phyloP scores from a whole-genome alignment of 2,113 vertebrate genomes.

The Chionodraco myersi region DNA sequence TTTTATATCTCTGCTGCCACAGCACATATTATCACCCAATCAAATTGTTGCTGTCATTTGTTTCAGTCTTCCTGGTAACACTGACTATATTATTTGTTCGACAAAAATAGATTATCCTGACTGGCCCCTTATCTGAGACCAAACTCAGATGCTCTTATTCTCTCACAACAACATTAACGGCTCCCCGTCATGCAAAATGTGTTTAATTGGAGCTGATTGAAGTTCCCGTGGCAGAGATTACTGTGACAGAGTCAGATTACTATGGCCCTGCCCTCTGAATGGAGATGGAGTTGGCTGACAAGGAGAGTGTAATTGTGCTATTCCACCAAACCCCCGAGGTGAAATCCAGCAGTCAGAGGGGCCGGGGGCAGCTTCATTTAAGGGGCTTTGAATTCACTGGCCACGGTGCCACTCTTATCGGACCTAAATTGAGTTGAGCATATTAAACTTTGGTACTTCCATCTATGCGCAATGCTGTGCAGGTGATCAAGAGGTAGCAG shows the following conservation, averaged over 20 bases:
- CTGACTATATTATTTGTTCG: constrained; percentile 4
- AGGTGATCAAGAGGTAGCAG: constrained; percentile 30
- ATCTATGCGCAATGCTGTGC: neutral
- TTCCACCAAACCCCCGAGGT: constrained; percentile 62
- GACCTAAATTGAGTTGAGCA: constrained; percentile 35
- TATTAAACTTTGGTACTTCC: constrained; percentile 18
- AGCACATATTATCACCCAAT: too few species aligned
- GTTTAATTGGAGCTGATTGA: constrained; percentile 65
- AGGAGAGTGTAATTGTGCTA: constrained; percentile 63
- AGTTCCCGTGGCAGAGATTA: constrained; percentile 57
- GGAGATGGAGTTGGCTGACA: constrained; percentile 58
- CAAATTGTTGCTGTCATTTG: neutral
- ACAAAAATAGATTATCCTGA: constrained; percentile 1
- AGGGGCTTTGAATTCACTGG: constrained; percentile 23
- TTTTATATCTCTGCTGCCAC: too few species aligned
- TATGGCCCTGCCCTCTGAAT: constrained; percentile 36
- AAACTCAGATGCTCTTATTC: constrained; percentile 15
- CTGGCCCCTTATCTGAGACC: constrained; percentile 22
- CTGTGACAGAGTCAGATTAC: constrained; percentile 60
- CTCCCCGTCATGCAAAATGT: constrained; percentile 44
- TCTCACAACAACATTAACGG: constrained; percentile 39
- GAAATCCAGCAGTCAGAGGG: constrained; percentile 39
- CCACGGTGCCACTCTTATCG: constrained; percentile 17
- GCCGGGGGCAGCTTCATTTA: constrained; percentile 21
- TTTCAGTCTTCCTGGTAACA: neutral